Base-by-base conservation (phyloP, 1,140 invertebrate species). In the Alviniconcha marisindica region DNA sequence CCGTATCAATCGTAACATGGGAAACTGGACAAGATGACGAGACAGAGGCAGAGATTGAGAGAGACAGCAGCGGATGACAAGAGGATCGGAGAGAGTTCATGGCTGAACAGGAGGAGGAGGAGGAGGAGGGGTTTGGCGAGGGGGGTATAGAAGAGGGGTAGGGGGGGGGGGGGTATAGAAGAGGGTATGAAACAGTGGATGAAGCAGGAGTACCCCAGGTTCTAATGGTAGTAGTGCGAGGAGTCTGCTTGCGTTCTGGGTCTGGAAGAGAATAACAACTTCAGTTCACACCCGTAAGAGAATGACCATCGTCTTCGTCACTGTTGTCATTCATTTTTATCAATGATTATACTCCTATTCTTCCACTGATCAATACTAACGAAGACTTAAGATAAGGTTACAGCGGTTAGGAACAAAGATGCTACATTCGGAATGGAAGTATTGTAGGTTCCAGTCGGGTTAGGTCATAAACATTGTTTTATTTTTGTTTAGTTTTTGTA, bases 181-280 rank as follows among this genome's bases (percentile, higher is more conserved):
- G 44, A 18, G 44, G 44, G 44, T 48, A 48, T 48, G 18, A 48
- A 48, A 48, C 5, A 48, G 7, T 48, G 5, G 44, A 18, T 18
- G 44, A 48, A 48, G 44, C 5, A 18, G 10, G 63, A 31, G 77
- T 78, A 78, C 77, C 77, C 51, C 21, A 28, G 51, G 33, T 36
- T n/a, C 54, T 78, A 78, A 78, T 31, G 36, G 77, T 78, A 78
- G 77, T 78, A 7, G 63, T 10, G 31, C 51, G 48, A 21, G 77
- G 77, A 3, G 51, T 54, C 14, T n/a, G 28, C 77, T 36, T 78
- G 77, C n/a, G 48, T 2, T 60, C 77, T 18, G 51, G 77, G 77
- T 78, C 77, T 78, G 77, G 77, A 78, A 78, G 51, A 48, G 51
- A 56, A 76, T 33, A 76, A 78, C 77, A 78, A 60, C 24, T 18